phyloP scores from a whole-genome alignment of 2,888 invertebrate genomes.

The Drosophila pseudotalamancana region DNA sequence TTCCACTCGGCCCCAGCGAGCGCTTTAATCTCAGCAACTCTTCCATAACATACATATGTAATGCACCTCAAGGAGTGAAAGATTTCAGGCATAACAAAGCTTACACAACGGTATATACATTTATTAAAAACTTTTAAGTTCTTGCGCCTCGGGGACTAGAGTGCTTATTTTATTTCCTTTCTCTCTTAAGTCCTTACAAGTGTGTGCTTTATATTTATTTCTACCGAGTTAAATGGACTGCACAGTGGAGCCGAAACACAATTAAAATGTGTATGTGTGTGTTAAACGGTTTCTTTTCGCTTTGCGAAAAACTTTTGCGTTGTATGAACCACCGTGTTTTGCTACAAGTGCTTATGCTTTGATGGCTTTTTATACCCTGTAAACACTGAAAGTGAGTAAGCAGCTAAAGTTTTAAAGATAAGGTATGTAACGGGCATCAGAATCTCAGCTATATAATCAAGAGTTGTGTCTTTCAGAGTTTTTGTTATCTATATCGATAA shows the following conservation, averaged over 20 bases:
- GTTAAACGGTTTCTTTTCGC: too few species aligned
- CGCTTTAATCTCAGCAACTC: neutral
- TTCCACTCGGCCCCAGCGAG: neutral
- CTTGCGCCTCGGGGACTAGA: too few species aligned
- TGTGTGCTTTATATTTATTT: constrained; percentile 5
- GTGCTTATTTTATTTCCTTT: neutral
- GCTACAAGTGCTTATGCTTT: too few species aligned
- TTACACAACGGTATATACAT: neutral
- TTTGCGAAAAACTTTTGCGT: neutral
- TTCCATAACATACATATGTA: neutral
- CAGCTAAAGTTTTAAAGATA: too few species aligned
- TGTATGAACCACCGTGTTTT: constrained; percentile 3
- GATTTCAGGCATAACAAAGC: neutral
- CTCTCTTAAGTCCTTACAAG: neutral
- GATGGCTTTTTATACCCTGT: too few species aligned
- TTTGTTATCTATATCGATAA: too few species aligned
- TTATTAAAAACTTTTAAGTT: neutral
- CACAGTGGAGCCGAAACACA: constrained; percentile 12
- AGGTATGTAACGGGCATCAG: too few species aligned
- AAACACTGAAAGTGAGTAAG: too few species aligned
- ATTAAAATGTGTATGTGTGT: neutral
- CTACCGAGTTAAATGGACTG: neutral
- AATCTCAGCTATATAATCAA: too few species aligned
- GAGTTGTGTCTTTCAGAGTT: too few species aligned
- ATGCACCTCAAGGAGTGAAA: neutral